These are phyloP conservation scores for Callinectes sapidus DNA, from an alignment of 2,888 invertebrate genomes.

Conservation along the genomic window DNA sequence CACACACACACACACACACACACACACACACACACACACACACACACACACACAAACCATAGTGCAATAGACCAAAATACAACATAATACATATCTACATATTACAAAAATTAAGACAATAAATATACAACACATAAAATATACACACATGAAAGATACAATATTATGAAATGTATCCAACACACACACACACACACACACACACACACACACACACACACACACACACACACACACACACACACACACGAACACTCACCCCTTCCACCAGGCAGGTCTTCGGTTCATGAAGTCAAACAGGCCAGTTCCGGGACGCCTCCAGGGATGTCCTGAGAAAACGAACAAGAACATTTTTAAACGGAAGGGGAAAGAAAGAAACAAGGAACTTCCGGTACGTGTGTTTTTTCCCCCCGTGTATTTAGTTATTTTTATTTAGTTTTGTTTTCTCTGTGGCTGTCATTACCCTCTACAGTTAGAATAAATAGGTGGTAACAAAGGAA, in stretches of 20 bases:
- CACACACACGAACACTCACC: constrained; percentile 11
- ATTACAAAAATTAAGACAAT: too few relatives aligned
- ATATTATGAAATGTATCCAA: too few relatives aligned
- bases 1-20: constrained; percentile 21
- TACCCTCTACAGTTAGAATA: too few relatives aligned
- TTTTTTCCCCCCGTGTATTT: too few relatives aligned
- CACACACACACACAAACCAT: too few relatives aligned
- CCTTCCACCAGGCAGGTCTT: neutral
- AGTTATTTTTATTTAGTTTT: too few relatives aligned
- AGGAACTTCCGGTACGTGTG: neutral
- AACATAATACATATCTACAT: too few relatives aligned
- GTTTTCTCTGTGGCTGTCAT: too few relatives aligned
- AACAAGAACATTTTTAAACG: neutral
- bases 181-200: neutral
- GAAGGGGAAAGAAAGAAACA: neutral
- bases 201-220: constrained; percentile 20
- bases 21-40: constrained; percentile 38
- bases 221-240: constrained; percentile 40
- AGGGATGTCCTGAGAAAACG: neutral
- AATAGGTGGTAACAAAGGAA: too few relatives aligned
- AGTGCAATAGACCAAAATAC: too few relatives aligned
- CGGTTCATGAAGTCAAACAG: constrained; percentile 24
- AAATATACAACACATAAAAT: too few relatives aligned
- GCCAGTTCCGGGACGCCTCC: neutral
- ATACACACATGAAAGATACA: too few relatives aligned